Conservation (phyloP, 2,797 vertebrate genomes). For the Ctenochaetus hawaiiensis region DNA sequence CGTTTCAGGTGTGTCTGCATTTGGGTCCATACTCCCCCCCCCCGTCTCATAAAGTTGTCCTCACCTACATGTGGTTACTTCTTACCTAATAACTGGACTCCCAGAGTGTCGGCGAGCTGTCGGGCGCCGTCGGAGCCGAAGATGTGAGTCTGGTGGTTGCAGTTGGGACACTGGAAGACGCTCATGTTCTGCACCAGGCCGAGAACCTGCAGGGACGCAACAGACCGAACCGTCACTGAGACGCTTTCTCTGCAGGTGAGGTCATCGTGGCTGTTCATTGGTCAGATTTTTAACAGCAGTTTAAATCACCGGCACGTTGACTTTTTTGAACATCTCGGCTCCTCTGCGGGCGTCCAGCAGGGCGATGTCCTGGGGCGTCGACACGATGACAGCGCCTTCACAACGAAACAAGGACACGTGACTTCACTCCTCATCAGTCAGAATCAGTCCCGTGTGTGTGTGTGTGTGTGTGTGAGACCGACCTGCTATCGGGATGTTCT, state of each 20-base stretch:
- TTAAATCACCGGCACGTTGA: conserved; percentile 89
- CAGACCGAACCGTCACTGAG: too few species aligned
- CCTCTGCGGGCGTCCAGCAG: conserved; percentile 93
- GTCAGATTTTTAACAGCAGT: too few species aligned
- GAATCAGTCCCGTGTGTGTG: too few species aligned
- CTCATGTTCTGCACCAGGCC: conserved; percentile 99
- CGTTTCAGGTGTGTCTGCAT: too few species aligned
- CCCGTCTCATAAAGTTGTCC: too few species aligned
- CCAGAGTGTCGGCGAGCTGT: conserved; percentile 88
- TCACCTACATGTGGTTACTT: too few species aligned
- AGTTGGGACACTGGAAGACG: conserved; percentile 96
- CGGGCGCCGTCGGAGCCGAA: conserved; percentile 93
- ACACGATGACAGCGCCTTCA: conserved; percentile 94
- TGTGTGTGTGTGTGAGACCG: background rate
- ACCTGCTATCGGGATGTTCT: conserved; percentile 95
- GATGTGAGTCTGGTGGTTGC: conserved; percentile 93
- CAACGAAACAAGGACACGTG: background rate
- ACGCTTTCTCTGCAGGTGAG: too few species aligned
- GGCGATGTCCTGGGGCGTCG: conserved; percentile 96
- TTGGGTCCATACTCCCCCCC: too few species aligned
- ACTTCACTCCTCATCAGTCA: too few species aligned
- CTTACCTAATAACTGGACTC: conserved; percentile 87
- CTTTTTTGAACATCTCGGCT: conserved; percentile 97
- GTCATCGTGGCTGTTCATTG: too few species aligned
- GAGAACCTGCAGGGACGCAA: conserved; percentile 86